Conservation (phyloP, 2,113 vertebrate species). For the Parotia lawesii region DNA sequence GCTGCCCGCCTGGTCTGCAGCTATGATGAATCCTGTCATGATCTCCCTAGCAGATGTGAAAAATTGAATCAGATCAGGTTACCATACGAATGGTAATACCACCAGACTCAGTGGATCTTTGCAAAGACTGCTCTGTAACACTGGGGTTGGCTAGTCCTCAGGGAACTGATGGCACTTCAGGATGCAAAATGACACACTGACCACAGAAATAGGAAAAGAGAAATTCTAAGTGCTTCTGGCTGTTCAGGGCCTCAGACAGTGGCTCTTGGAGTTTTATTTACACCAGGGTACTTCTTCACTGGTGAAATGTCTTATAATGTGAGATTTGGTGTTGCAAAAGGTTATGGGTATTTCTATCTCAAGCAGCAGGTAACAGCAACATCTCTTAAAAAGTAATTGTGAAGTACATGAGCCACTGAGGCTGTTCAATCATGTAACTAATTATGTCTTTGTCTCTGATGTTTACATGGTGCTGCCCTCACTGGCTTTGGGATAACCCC, state of each 20-base stretch:
- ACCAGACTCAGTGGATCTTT: neutral
- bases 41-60: neutral
- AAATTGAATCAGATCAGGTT: neutral
- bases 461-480: neutral
- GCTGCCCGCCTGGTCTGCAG: neutral
- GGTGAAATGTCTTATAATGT: neutral
- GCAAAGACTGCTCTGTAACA: neutral
- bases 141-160: neutral
- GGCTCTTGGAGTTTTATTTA: neutral
- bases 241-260: neutral
- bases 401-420: neutral
- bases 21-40: neutral
- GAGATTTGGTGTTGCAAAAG: neutral
- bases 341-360: neutral
- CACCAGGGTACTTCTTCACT: neutral
- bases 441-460: neutral
- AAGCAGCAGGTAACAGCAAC: neutral
- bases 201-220: neutral
- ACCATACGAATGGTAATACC: neutral
- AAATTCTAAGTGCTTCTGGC: neutral
- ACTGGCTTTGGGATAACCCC: neutral
- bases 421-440: neutral
- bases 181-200: neutral
- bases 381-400: neutral
- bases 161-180: neutral